phyloP scores from a whole-genome alignment of 1,140 invertebrate species.

The Lanistes nyassanus region DNA sequence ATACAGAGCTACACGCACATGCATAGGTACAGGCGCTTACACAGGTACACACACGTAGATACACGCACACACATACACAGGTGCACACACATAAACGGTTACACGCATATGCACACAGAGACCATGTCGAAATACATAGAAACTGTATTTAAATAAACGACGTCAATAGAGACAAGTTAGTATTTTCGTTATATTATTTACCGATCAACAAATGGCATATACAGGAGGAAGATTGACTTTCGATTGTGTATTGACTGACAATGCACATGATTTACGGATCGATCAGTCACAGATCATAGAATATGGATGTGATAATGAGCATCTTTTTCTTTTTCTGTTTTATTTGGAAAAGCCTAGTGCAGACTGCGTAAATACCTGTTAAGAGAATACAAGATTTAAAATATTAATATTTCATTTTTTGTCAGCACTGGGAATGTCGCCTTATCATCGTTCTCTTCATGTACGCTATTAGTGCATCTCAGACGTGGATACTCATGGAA shows the following conservation, averaged over 20 bases:
- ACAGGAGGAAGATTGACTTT: too few species aligned
- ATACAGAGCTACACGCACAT: too few species aligned
- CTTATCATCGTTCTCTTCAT: constrained; percentile 76
- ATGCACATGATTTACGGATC: too few species aligned
- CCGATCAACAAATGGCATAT: not conserved
- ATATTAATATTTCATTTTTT: constrained; percentile 7
- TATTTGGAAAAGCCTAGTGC: not conserved
- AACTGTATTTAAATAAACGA: too few species aligned
- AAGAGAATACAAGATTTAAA: not conserved
- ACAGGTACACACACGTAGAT: not conserved
- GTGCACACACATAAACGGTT: constrained; percentile 6
- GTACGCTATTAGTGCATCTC: constrained; percentile 80
- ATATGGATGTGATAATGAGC: not conserved
- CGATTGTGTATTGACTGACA: too few species aligned
- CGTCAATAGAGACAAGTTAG: too few species aligned
- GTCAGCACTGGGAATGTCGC: constrained; percentile 78
- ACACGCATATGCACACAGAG: not conserved
- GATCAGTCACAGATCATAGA: not conserved
- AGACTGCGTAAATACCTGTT: not conserved
- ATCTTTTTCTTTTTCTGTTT: not conserved
- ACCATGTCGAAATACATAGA: constrained; percentile 5
- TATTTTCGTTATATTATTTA: not conserved
- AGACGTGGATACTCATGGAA: constrained; percentile 83
- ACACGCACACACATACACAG: constrained; percentile 10
- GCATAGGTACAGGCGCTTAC: not conserved